Evolutionary conservation across 2,113 vertebrate genomes (phyloP).

Genomic region (Sula dactylatra): DNA sequence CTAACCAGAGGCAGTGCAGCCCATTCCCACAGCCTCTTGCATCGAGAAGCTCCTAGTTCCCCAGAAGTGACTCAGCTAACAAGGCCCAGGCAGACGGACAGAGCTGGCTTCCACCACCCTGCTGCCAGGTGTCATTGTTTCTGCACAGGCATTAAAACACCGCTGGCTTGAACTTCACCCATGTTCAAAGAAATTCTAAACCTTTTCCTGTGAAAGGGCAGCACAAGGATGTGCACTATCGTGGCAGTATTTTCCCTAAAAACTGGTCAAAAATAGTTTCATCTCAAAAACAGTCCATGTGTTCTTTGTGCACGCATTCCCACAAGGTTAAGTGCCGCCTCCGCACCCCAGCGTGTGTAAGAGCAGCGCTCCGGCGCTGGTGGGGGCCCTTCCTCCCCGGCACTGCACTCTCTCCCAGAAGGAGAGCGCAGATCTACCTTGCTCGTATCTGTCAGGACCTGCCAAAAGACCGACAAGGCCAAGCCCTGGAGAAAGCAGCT

Average conservation of each 20-base stretch:
- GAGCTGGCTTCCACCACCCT: background rate
- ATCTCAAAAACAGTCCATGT: background rate
- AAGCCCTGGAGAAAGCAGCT: background rate
- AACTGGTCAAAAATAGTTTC: background rate
- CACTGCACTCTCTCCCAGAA: background rate
- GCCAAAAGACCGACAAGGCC: background rate
- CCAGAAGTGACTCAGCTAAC: background rate
- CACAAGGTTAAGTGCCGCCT: background rate
- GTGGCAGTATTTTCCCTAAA: background rate
- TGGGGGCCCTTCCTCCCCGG: background rate
- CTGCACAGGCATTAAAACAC: background rate
- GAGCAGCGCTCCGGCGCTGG: background rate
- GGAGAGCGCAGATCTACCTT: background rate
- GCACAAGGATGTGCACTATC: background rate
- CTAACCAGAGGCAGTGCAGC: rapidly evolving
- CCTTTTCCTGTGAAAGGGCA: background rate
- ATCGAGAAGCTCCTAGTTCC: background rate
- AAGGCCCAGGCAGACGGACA: background rate
- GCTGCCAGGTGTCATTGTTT: background rate
- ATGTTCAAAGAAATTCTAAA: background rate
- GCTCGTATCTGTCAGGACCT: background rate
- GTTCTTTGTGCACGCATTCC: background rate
- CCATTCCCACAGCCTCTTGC: background rate
- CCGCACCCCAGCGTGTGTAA: rapidly evolving
- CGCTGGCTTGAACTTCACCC: background rate